These are phyloP conservation scores for Syngnathus scovelli DNA, from an alignment of 2,113 vertebrate species.

Conservation along the genomic window DNA sequence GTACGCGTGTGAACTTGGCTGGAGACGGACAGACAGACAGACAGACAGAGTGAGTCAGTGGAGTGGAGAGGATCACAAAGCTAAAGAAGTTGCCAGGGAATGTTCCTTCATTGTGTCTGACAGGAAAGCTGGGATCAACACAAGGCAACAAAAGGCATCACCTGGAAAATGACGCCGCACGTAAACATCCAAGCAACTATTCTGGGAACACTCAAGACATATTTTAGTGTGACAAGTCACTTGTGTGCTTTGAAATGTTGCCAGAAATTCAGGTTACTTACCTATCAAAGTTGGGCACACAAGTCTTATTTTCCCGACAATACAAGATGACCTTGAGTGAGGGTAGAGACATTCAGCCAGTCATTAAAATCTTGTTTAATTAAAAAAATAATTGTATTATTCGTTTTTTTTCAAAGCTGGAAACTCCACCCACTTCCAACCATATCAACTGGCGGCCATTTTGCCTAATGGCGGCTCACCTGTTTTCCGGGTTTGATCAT, in stretches of 20 bases:
- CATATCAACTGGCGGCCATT: too few species aligned
- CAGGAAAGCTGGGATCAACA: conserved; percentile 8
- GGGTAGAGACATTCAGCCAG: too few species aligned
- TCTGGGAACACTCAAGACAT: not conserved
- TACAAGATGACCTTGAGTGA: too few species aligned
- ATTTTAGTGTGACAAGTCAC: not conserved
- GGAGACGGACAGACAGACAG: not conserved
- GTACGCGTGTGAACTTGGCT: not conserved
- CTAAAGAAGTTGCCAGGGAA: conserved; percentile 4
- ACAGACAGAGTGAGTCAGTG: not conserved
- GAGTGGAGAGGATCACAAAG: not conserved
- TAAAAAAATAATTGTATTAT: too few species aligned
- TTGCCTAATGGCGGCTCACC: too few species aligned
- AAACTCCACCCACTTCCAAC: too few species aligned
- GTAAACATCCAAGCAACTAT: conserved; percentile 1
- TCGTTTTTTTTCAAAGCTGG: too few species aligned
- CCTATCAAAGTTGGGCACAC: not conserved
- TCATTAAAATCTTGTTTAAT: too few species aligned
- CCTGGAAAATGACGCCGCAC: conserved; percentile 3
- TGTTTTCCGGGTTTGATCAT: too few species aligned
- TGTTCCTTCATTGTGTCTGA: conserved; percentile 3
- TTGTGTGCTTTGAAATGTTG: not conserved
- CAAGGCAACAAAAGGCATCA: not conserved
- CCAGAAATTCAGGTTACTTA: not conserved
- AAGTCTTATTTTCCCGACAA: not conserved